Evolutionary conservation across 2,888 invertebrate genomes (phyloP).

Genomic region (Dusona sp.): DNA sequence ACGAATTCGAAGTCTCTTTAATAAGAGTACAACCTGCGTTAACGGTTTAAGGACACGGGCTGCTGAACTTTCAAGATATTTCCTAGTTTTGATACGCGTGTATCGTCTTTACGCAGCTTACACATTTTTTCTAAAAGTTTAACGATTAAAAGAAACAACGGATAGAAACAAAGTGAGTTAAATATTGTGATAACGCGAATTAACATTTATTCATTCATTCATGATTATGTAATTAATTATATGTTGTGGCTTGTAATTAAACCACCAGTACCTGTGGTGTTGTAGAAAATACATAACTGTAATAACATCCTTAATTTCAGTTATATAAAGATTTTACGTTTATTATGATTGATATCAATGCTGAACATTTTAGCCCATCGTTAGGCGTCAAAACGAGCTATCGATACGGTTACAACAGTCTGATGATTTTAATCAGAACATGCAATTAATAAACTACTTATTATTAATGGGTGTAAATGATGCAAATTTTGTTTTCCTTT

Average conservation of each 20-base stretch:
- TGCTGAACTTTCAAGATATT: conserved; percentile 78
- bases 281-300: background rate
- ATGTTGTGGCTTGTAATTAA: background rate
- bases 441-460: background rate
- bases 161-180: conserved; percentile 3
- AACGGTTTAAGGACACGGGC: conserved; percentile 82
- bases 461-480: no score
- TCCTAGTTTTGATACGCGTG: conserved; percentile 56
- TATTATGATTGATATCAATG: background rate
- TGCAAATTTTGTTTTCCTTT: background rate
- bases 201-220: background rate
- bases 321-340: background rate
- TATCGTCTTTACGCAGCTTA: conserved; percentile 44
- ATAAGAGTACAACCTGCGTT: conserved; percentile 68
- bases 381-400: background rate
- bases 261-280: background rate
- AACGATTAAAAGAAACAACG: conserved; percentile 3
- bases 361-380: background rate
- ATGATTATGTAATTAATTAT: background rate
- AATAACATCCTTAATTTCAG: background rate
- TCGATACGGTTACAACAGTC: background rate
- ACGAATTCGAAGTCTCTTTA: conserved; percentile 35
- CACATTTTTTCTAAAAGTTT: conserved; percentile 37
- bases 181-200: background rate
- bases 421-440: background rate